These are phyloP conservation scores for Tapirus indicus DNA, from an alignment of 2,797 vertebrate species.

Conservation along the genomic window DNA sequence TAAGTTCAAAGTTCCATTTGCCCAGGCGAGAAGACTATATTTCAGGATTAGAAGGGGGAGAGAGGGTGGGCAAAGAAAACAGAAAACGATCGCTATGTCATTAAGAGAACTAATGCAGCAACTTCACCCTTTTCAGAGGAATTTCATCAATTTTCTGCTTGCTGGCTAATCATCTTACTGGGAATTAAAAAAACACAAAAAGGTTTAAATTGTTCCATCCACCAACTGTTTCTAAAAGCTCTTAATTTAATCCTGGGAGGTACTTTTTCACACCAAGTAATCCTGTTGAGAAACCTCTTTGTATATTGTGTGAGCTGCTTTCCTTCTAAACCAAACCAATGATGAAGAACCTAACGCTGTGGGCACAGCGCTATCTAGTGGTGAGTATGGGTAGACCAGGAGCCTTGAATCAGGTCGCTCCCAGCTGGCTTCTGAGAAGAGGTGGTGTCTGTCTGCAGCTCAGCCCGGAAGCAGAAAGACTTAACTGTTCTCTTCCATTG, in stretches of 20 bases:
- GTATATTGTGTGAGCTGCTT: not conserved
- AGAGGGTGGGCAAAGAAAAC: not conserved
- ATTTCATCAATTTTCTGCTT: conserved; percentile 77
- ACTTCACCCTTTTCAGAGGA: not conserved
- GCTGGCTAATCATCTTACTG: conserved; percentile 70
- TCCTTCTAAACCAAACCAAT: not conserved
- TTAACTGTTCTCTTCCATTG: not conserved
- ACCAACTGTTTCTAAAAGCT: conserved; percentile 76
- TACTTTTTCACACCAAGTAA: conserved; percentile 77
- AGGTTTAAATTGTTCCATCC: conserved; percentile 67
- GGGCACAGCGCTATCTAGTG: conserved; percentile 71
- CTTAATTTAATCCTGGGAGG: conserved; percentile 78
- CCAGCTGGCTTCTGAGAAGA: not conserved
- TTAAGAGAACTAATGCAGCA: conserved; percentile 52
- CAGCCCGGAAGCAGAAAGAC: not conserved
- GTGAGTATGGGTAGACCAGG: not conserved
- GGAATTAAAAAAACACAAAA: conserved; percentile 74
- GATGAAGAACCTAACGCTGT: conserved; percentile 13
- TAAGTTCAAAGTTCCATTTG: conserved; percentile 46
- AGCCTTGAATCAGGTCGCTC: not conserved
- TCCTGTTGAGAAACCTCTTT: conserved; percentile 70
- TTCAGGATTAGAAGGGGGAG: conserved; percentile 59
- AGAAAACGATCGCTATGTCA: not conserved
- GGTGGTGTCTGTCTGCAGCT: not conserved
- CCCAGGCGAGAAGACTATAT: conserved; percentile 50